Base-by-base conservation (phyloP, 2,888 invertebrate species). In the Phalera bucephala region DNA sequence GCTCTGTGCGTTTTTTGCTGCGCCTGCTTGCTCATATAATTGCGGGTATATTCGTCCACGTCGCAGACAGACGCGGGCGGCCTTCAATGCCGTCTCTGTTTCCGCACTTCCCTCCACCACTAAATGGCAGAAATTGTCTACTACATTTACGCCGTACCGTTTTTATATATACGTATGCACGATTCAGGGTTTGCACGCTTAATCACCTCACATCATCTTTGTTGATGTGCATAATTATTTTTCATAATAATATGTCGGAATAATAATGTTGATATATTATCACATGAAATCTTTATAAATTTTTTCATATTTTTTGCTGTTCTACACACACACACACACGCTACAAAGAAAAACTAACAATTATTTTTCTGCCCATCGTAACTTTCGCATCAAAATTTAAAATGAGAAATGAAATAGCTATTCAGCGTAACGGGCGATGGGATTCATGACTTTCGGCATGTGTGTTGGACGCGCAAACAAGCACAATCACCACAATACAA, bases 401-500 rank as follows among this genome's bases (percentile, higher is more conserved):
- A n/a, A n/a, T n/a, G n/a, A n/a, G n/a, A n/a, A n/a, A 48, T 54
- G 44, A 58, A 64, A 47, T 48, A 45, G 39, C 50, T 52, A 64
- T 67, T 61, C 48, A 64, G 38, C 37, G 29, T 38, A 29, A 1
- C 14, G 28, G 22, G 19, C 37, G 42, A 34, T 27, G 36, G 26
- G 39, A 13, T 25, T 32, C 40, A 20, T 39, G 37, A 31, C 40
- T 31, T 43, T 31, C 37, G 26, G 32, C 22, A 33, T 31, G 44
- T 39, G 21, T 39, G 33, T 25, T 54, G 49, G 48, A 33, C 45
- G 52, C 55, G 51, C 54, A 51, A 50, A 34, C 41, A 34, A 37
- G 33, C 58, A 68, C 66, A 50, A 34, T 40, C 33, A 37, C 33
- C 58, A 68, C 66, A 71, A 75, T 68, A 71, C 71, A 77, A 75